These are phyloP conservation scores for Eurytoma adleriae DNA, from an alignment of 2,888 invertebrate species.

Conservation along the genomic window DNA sequence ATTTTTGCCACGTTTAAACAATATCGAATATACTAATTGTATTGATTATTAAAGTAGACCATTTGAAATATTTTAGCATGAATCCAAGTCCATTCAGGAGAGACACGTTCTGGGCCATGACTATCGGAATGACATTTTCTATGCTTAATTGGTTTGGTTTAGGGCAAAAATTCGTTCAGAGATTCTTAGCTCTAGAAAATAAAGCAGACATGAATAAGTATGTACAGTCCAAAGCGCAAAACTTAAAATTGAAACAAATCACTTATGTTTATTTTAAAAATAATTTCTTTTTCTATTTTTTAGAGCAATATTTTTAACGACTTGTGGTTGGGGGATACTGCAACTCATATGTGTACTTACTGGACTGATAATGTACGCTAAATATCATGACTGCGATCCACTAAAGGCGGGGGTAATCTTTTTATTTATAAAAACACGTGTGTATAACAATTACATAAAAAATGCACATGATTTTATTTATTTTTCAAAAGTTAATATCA, in stretches of 20 bases:
- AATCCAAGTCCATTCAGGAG: constrained; percentile 80
- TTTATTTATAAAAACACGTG: no score
- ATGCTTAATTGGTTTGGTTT: constrained; percentile 79
- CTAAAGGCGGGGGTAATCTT: constrained; percentile 76
- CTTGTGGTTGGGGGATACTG: constrained; percentile 79
- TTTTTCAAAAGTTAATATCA: constrained; percentile 62
- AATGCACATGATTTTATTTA: neutral
- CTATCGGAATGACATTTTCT: constrained; percentile 79
- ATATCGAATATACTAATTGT: neutral
- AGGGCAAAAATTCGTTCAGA: constrained; percentile 80
- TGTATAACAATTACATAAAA: no score
- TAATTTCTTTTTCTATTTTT: constrained; percentile 41
- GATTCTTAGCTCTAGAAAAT: constrained; percentile 80
- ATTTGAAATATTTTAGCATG: constrained; percentile 75
- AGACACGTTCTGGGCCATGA: constrained; percentile 80
- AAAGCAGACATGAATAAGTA: constrained; percentile 78
- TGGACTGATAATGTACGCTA: constrained; percentile 81
- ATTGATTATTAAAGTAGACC: neutral
- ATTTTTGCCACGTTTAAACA: neutral
- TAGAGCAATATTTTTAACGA: constrained; percentile 71
- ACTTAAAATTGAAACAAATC: neutral
- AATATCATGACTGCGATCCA: constrained; percentile 83
- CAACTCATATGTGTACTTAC: constrained; percentile 79
- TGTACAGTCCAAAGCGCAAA: constrained; percentile 44
- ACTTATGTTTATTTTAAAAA: neutral